A percentile compares a stretch with the other conserved stretches of the same genome.
These are phyloP conservation scores for Xerus inauris DNA, from an alignment of 2,113 vertebrate species.

Conservation along the genomic window DNA sequence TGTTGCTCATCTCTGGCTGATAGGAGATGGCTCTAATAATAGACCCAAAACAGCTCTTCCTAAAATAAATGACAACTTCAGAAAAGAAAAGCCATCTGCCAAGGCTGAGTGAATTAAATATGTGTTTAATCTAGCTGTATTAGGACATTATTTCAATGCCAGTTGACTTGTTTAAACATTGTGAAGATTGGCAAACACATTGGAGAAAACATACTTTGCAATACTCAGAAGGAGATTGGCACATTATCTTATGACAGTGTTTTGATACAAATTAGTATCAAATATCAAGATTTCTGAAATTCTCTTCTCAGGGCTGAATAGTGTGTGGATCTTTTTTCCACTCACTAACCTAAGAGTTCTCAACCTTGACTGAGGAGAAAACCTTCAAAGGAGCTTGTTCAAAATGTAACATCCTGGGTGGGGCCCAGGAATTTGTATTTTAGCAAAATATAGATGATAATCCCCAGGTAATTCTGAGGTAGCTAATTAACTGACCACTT, in stretches of 20 bases:
- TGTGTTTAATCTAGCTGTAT: slow-evolving; percentile 68
- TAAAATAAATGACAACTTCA: slow-evolving; percentile 56
- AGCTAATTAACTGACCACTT: neutral
- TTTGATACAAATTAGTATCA: slow-evolving; percentile 6
- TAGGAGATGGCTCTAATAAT: neutral
- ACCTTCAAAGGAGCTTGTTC: neutral
- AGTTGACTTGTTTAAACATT: slow-evolving; percentile 68
- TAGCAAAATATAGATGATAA: neutral
- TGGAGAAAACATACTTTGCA: slow-evolving; percentile 62
- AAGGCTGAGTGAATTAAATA: slow-evolving; percentile 39
- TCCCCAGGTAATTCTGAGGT: neutral
- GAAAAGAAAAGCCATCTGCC: slow-evolving; percentile 68
- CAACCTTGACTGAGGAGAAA: neutral
- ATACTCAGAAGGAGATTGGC: slow-evolving; percentile 45
- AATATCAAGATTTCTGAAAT: slow-evolving; percentile 46
- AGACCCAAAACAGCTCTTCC: slow-evolving; percentile 32
- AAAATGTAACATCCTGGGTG: neutral
- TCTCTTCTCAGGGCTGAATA: neutral
- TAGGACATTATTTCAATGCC: slow-evolving; percentile 68
- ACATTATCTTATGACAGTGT: slow-evolving; percentile 28
- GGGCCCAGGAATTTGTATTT: neutral
- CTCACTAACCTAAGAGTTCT: neutral
- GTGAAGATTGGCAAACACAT: slow-evolving; percentile 70
- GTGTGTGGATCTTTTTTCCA: neutral
- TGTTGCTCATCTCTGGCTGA: neutral